phyloP scores from a whole-genome alignment of 2,113 vertebrate species.

The Rhea pennata region DNA sequence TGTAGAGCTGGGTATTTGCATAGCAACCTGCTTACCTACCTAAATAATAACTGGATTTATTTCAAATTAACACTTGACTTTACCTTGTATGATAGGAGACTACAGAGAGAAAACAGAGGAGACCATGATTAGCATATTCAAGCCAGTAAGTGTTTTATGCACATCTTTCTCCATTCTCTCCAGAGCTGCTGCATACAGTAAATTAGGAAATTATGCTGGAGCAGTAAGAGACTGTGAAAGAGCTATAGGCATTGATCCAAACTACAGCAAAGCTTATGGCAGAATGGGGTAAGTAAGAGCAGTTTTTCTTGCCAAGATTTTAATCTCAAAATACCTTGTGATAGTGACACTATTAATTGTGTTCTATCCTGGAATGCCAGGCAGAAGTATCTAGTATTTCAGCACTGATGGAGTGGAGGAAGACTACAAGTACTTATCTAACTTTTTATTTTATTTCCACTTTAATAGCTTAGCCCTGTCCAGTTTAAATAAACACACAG shows the following conservation, averaged over 20 bases:
- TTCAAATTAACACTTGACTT: neutral
- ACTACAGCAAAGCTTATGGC: constrained; percentile 97
- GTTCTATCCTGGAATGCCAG: neutral
- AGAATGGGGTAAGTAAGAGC: constrained; percentile 88
- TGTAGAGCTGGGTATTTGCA: neutral
- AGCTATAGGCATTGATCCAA: constrained; percentile 92
- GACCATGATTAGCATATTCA: rapidly evolving
- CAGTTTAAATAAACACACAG: constrained; percentile 92
- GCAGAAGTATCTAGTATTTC: rapidly evolving
- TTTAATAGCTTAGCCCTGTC: constrained; percentile 87
- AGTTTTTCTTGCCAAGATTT: rapidly evolving
- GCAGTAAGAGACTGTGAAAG: constrained; percentile 93
- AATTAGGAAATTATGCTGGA: constrained; percentile 92
- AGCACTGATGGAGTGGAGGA: neutral
- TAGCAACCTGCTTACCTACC: neutral
- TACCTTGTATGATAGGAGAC: neutral
- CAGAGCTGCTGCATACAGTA: constrained; percentile 96
- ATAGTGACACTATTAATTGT: rapidly evolving
- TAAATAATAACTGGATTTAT: neutral
- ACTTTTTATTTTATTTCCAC: neutral
- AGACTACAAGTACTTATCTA: neutral
- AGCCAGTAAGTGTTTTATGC: neutral
- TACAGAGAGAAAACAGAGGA: neutral
- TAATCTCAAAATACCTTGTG: rapidly evolving
- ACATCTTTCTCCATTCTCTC: rapidly evolving